Conservation (phyloP, 2,113 vertebrate species). For the Murina feae region DNA sequence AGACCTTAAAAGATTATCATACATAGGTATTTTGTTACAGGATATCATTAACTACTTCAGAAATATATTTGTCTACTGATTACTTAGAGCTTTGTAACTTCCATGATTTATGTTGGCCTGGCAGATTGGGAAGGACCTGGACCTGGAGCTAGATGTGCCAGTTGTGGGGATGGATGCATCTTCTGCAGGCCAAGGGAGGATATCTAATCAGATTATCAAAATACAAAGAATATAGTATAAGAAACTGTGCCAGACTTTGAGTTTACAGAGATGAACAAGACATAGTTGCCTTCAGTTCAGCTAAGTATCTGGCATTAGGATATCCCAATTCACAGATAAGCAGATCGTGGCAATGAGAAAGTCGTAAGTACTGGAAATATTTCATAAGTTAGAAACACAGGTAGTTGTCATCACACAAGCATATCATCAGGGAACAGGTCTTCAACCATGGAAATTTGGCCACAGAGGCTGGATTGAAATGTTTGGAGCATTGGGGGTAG, state of each 20-base stretch:
- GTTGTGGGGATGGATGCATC: background rate
- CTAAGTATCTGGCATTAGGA: background rate
- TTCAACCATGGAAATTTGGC: background rate
- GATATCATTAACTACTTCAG: constrained; percentile 10
- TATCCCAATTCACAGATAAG: background rate
- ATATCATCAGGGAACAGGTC: background rate
- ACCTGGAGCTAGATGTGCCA: background rate
- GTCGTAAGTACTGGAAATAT: background rate
- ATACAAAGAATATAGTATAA: background rate
- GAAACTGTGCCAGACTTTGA: background rate
- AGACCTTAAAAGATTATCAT: background rate
- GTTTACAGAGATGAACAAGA: background rate
- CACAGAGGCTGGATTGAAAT: background rate
- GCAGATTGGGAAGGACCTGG: background rate
- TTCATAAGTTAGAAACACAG: background rate
- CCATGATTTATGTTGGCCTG: background rate
- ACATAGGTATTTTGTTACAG: constrained; percentile 27
- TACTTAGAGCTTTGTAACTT: constrained; percentile 11
- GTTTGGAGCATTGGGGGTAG: background rate
- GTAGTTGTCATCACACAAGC: background rate
- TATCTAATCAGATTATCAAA: background rate
- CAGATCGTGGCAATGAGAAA: background rate
- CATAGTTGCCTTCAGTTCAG: background rate
- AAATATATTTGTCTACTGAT: background rate
- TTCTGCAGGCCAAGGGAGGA: background rate